Conservation (phyloP, 2,113 vertebrate species). For the Steatornis caripensis region DNA sequence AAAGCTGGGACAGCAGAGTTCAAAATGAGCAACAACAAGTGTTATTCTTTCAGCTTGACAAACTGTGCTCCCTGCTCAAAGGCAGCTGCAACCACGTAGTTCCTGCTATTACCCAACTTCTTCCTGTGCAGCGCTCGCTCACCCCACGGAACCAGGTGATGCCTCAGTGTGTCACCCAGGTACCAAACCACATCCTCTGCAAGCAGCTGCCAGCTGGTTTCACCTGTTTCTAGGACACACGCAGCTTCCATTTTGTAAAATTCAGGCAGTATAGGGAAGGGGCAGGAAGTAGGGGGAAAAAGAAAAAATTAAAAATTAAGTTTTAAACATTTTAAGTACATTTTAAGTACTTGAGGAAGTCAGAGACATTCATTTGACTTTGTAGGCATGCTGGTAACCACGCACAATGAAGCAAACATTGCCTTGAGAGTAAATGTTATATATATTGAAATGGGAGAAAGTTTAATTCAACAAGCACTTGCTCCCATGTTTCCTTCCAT, state of each 20-base stretch:
- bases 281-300: neutral
- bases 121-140: neutral
- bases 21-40: too few species aligned
- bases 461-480: neutral
- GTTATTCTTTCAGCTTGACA: neutral
- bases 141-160: neutral
- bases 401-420: neutral
- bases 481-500: neutral
- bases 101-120: neutral
- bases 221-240: neutral
- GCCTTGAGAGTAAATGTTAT: neutral
- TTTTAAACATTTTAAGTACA: too few species aligned
- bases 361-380: neutral
- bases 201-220: neutral
- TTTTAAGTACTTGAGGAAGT: neutral
- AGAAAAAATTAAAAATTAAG: neutral
- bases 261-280: neutral
- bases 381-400: neutral
- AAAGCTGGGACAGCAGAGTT: too few species aligned
- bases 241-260: neutral
- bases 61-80: neutral
- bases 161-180: neutral
- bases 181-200: neutral
- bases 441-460: neutral
- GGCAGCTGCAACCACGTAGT: neutral